phyloP scores from a whole-genome alignment of 2,888 invertebrate genomes.

The Mesochorus sp. region DNA sequence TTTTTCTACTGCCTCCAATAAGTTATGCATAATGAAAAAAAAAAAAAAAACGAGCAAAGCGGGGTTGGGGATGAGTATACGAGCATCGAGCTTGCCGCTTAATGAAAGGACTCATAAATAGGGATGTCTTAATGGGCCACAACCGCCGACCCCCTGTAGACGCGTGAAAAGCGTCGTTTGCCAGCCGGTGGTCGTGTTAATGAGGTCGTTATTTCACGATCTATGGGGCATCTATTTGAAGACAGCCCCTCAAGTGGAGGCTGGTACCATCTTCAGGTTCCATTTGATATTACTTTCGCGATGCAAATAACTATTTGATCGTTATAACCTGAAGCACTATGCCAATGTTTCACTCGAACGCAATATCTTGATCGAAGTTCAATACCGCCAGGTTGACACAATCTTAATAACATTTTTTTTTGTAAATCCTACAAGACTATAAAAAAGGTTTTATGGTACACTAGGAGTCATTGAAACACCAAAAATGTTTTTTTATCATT shows the following conservation, averaged over 20 bases:
- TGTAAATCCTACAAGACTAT: no score
- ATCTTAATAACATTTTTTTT: no score
- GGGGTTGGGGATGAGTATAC: slow-evolving; percentile 13
- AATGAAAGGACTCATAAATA: slow-evolving; percentile 76
- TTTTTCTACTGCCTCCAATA: background rate
- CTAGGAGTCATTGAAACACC: no score
- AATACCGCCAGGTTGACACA: no score
- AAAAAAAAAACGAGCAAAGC: slow-evolving; percentile 23
- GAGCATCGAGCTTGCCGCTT: slow-evolving; percentile 66
- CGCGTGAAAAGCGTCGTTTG: slow-evolving; percentile 63
- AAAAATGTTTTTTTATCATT: no score
- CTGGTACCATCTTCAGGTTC: slow-evolving; percentile 18
- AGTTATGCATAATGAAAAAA: slow-evolving; percentile 3
- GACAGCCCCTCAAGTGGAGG: slow-evolving; percentile 8
- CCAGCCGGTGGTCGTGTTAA: slow-evolving; percentile 74
- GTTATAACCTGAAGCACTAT: no score
- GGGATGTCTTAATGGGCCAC: slow-evolving; percentile 70
- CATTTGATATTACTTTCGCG: slow-evolving; percentile 38
- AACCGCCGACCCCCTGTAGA: slow-evolving; percentile 20
- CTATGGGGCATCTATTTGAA: slow-evolving; percentile 47
- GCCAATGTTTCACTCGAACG: no score
- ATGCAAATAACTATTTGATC: no score
- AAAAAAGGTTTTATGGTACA: no score
- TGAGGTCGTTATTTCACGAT: slow-evolving; percentile 75
- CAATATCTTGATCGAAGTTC: no score